Percentiles rank a stretch among this genome's conserved stretches.
These are phyloP conservation scores for Dromiciops gliroides DNA, from an alignment of 2,113 vertebrate genomes.

Conservation along the genomic window DNA sequence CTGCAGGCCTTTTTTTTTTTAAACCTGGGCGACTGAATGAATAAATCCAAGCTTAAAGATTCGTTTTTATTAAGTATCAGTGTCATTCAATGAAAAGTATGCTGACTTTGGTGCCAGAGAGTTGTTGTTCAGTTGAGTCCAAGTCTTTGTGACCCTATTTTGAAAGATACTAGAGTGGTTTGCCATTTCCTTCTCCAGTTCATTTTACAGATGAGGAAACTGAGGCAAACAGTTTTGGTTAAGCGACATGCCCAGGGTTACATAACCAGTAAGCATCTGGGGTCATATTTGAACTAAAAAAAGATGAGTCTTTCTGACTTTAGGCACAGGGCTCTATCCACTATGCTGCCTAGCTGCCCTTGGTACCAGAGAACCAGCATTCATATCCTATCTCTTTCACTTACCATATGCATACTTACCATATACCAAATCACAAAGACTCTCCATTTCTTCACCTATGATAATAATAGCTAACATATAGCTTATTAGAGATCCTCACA, in stretches of 20 bases:
- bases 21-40: slow-evolving; percentile 5
- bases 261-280: background rate
- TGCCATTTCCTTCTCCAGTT: background rate
- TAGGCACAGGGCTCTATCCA: background rate
- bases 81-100: background rate
- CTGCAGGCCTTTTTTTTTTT: background rate
- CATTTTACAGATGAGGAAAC: background rate
- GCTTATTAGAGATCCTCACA: background rate
- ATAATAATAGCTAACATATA: background rate
- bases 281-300: background rate
- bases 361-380: background rate
- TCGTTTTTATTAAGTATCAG: background rate
- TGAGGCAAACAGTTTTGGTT: background rate
- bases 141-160: background rate
- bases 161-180: background rate
- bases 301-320: background rate
- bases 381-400: background rate
- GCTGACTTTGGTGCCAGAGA: background rate
- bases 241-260: background rate
- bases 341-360: background rate
- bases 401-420: background rate
- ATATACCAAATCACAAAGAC: background rate
- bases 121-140: background rate
- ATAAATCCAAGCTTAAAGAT: slow-evolving; percentile 24
- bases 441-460: background rate